Evolutionary conservation across 1,140 invertebrate genomes (phyloP).

Genomic region (Agrypnia vestita): DNA sequence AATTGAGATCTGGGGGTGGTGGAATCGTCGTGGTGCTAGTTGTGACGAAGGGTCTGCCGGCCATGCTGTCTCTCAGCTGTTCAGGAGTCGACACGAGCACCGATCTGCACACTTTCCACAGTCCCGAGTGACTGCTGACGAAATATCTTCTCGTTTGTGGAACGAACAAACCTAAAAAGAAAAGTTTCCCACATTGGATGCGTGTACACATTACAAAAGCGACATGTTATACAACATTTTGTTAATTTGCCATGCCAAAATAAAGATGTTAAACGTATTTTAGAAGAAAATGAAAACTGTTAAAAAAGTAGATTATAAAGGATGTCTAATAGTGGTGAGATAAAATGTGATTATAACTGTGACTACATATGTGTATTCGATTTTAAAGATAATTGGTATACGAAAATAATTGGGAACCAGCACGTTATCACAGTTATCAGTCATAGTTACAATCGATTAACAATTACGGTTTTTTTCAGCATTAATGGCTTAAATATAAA

Average conservation of each 20-base stretch:
- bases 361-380: no score
- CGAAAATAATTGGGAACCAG: no score
- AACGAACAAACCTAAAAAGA: conserved; percentile 74
- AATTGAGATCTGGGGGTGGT: conserved; percentile 15
- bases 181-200: conserved; percentile 6
- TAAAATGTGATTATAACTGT: no score
- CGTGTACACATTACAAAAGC: conserved; percentile 3
- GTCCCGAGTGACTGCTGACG: conserved; percentile 77
- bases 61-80: conserved; percentile 60
- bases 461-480: no score
- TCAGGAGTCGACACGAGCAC: conserved; percentile 60
- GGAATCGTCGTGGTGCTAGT: conserved; percentile 12
- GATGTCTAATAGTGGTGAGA: no score
- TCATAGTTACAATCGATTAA: no score
- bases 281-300: no score
- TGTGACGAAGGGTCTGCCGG: conserved; percentile 33
- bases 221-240: background rate
- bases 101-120: conserved; percentile 80
- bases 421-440: no score
- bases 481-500: no score
- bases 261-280: no score
- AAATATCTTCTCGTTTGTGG: conserved; percentile 74
- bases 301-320: no score
- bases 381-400: no score
- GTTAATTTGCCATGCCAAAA: background rate